Conservation (phyloP, 2,888 invertebrate species). For the Glyphotaelius pellucidus region DNA sequence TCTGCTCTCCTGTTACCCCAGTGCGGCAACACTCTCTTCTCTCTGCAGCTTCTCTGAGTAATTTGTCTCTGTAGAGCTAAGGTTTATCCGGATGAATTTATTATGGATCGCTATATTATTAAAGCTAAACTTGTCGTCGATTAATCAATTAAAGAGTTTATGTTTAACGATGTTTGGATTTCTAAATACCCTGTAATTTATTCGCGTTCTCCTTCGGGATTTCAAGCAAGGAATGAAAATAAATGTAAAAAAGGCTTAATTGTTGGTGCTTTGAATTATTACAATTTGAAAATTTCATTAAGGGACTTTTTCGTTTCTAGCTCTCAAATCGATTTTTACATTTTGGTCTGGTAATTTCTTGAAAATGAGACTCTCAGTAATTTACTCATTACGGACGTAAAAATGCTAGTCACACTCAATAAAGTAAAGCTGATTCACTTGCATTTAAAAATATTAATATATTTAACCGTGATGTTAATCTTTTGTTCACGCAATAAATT, state of each 20-base stretch:
- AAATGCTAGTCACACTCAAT: no score
- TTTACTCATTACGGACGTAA: no score
- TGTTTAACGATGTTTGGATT: constrained; percentile 26
- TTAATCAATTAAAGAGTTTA: constrained; percentile 47
- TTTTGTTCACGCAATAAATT: no score
- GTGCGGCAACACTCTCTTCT: background rate
- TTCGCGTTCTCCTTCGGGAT: background rate
- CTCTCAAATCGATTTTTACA: no score
- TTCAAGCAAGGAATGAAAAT: background rate
- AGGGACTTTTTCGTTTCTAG: background rate
- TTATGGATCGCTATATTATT: constrained; percentile 48
- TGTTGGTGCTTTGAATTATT: background rate
- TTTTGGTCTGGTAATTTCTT: no score
- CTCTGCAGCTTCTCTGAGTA: constrained; percentile 30
- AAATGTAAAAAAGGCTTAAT: background rate
- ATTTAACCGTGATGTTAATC: no score
- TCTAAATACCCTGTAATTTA: background rate
- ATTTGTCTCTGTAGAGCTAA: constrained; percentile 40
- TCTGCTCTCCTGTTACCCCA: background rate
- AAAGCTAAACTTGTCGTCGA: constrained; percentile 44
- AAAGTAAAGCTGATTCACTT: no score
- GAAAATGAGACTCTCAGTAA: no score
- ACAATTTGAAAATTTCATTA: background rate
- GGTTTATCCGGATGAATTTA: constrained; percentile 49
- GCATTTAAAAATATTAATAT: no score